These are phyloP conservation scores for Phaethornis superciliosus DNA, from an alignment of 2,113 vertebrate genomes.

Conservation along the genomic window DNA sequence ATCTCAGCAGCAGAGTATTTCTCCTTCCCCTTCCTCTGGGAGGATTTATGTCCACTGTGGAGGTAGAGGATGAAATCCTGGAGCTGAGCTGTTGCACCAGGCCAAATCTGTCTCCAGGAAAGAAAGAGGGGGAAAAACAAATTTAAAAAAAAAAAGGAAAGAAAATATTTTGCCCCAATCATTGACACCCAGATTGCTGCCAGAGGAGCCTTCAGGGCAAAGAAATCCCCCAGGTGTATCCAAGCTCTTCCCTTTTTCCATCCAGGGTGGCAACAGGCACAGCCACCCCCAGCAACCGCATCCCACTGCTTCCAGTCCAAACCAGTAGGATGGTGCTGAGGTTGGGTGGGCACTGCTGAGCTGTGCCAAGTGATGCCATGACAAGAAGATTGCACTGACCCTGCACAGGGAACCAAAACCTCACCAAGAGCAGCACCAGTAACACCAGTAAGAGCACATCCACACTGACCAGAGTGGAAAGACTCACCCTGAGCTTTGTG, in stretches of 20 bases:
- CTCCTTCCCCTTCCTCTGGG: not conserved
- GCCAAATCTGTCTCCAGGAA: not conserved
- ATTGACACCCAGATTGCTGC: fast-evolving
- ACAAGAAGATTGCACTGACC: fast-evolving
- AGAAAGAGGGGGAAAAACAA: not conserved
- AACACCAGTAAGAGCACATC: not conserved
- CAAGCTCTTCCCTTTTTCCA: too few species aligned
- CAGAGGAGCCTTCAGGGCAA: not conserved
- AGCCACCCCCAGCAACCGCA: not conserved
- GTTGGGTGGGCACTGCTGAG: not conserved
- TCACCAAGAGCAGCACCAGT: not conserved
- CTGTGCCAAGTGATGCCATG: fast-evolving
- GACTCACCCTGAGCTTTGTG: not conserved
- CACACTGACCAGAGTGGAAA: fast-evolving
- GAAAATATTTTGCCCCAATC: not conserved
- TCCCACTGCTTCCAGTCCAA: not conserved
- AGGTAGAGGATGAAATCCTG: fast-evolving
- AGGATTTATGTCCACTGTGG: fast-evolving
- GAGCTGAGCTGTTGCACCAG: fast-evolving
- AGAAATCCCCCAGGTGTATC: not conserved
- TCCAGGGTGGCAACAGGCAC: not conserved
- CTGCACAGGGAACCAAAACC: not conserved
- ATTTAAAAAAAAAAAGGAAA: not conserved
- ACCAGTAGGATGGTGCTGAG: not conserved
- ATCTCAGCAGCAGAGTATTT: not conserved